These are phyloP conservation scores for Petaurus breviceps DNA, from an alignment of 2,113 vertebrate genomes.

Conservation along the genomic window DNA sequence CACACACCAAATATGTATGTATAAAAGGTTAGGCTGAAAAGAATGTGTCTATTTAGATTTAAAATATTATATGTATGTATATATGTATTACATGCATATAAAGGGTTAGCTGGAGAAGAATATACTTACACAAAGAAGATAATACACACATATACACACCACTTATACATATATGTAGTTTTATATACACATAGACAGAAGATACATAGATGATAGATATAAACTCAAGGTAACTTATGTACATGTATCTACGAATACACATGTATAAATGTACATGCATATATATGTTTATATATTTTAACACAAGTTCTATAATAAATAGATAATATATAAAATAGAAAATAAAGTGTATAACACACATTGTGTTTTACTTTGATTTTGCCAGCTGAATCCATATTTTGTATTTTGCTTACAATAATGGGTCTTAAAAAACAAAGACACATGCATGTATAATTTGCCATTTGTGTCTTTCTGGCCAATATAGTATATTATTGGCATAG, in stretches of 20 bases:
- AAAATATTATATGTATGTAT: too few relatives aligned
- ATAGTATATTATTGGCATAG: neutral
- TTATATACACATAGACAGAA: neutral
- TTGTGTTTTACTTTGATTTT: neutral
- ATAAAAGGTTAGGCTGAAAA: neutral
- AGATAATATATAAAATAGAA: neutral
- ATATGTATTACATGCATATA: neutral
- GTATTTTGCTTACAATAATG: neutral
- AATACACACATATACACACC: neutral
- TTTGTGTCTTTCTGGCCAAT: neutral
- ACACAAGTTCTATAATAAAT: rapidly evolving
- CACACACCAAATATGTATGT: neutral
- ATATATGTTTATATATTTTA: neutral
- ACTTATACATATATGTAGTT: neutral
- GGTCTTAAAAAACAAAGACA: neutral
- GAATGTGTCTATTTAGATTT: neutral
- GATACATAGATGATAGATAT: neutral
- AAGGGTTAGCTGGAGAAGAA: neutral
- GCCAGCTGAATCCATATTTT: neutral
- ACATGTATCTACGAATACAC: neutral
- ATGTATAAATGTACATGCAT: neutral
- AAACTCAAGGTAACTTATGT: neutral
- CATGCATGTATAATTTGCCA: too few relatives aligned
- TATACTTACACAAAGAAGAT: neutral
- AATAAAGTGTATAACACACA: neutral